Evolutionary conservation across 1,140 invertebrate genomes (phyloP), one percentile per base, ranked within the genome.

Genomic region (Drosophila pectinifera): DNA sequence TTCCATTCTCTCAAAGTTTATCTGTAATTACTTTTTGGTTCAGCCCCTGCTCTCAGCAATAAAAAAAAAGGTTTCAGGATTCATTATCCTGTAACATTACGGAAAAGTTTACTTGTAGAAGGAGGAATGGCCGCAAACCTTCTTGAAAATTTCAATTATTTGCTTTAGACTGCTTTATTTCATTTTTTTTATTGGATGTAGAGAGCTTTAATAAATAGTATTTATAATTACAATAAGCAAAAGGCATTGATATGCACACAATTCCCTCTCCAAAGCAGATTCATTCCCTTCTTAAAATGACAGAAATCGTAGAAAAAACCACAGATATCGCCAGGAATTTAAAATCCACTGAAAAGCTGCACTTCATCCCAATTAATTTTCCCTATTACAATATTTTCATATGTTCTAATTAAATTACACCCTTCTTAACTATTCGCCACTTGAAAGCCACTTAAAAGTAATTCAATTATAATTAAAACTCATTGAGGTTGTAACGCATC

Each of bases 401-500:
- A 57, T 46, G 55, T 51, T 73, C 56, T 74, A 80, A 81, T 80
- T 81, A 77, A 45, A 62, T 67, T 42, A 18, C 34, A 36, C 36
- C 14, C 58, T 43, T 49, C 70, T 65, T 64, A 75, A 74, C 58
- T 51, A 65, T 64, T 51, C 39, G 26, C 72, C 67, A 57, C 72
- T 80, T 72, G 59, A 80, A 64, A 77, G 72, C 55, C 78, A 80
- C 78, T 80, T 81, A 61, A 88, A 82, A 49, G 63, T 82, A 86
- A 78, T 88, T 88, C 49, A 88, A 86, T 86, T 86, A 88, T 75
- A 78, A 72, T 78, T 79, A 75, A 78, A 82, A 80, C 57, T 53
- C 68, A 63, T 67, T 77, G 48, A 78, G 41, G 42, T 54, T 38
- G 63, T 69, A 73, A 76, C 63, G 61, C 80, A 75, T 76, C 53